Evolutionary conservation across 2,113 vertebrate species (phyloP).

Genomic region (Electrona antarctica): DNA sequence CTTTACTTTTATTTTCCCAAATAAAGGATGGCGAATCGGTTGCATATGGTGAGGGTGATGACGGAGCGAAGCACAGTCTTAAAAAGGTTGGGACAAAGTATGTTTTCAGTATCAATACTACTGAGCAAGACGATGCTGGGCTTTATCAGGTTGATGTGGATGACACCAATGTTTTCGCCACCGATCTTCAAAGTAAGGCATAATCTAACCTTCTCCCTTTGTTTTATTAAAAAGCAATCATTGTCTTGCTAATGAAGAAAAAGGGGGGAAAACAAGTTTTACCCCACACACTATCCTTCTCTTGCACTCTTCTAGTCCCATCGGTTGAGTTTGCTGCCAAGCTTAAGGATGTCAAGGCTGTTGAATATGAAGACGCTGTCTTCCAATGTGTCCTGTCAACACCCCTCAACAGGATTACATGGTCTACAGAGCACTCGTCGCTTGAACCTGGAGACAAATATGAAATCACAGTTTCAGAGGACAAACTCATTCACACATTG

Average conservation of each 20-base stretch:
- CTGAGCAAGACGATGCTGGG: constrained; percentile 84
- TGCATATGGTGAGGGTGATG: constrained; percentile 65
- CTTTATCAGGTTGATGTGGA: constrained; percentile 89
- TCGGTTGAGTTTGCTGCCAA: constrained; percentile 73
- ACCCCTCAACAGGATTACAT: constrained; percentile 76
- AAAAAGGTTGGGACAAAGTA: constrained; percentile 77
- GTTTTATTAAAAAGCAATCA: neutral
- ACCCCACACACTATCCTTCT: too few species aligned
- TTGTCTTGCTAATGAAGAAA: neutral
- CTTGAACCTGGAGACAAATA: constrained; percentile 78
- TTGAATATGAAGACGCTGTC: constrained; percentile 71
- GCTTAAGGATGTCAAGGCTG: constrained; percentile 70
- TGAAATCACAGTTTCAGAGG: constrained; percentile 77
- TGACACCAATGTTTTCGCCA: constrained; percentile 82
- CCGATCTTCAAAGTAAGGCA: constrained; percentile 78
- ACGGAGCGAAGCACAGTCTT: constrained; percentile 78
- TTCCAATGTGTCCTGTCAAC: constrained; percentile 82
- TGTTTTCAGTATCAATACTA: constrained; percentile 82
- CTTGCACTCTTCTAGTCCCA: constrained; percentile 73
- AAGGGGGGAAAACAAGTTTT: neutral
- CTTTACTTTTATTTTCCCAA: neutral
- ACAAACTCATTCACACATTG: constrained; percentile 84
- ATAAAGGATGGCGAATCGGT: constrained; percentile 83
- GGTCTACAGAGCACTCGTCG: constrained; percentile 75
- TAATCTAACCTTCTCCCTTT: neutral